phyloP scores from a whole-genome alignment of 2,113 vertebrate species.

The Xiphias gladius region DNA sequence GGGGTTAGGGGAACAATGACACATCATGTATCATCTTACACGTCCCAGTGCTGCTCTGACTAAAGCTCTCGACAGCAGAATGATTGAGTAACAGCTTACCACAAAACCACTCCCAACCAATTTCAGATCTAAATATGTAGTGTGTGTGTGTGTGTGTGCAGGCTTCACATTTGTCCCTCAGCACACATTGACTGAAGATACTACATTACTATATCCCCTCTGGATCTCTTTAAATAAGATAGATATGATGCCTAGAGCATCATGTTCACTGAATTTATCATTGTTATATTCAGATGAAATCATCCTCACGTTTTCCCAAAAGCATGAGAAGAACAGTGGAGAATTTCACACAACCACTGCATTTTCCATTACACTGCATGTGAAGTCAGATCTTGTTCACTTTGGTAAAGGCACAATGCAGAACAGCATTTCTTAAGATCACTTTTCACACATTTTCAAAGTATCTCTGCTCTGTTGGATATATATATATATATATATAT shows the following conservation, averaged over 20 bases:
- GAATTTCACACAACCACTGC: slow-evolving; percentile 44
- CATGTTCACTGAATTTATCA: slow-evolving; percentile 69
- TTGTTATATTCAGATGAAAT: slow-evolving; percentile 75
- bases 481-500: too few species aligned
- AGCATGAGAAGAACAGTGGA: slow-evolving; percentile 47
- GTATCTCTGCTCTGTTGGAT: background rate
- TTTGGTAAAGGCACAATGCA: slow-evolving; percentile 6
- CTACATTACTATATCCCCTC: slow-evolving; percentile 60
- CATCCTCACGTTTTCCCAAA: slow-evolving; percentile 59
- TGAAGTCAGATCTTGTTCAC: slow-evolving; percentile 47
- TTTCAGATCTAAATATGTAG: slow-evolving; percentile 61
- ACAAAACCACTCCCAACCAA: slow-evolving; percentile 78
- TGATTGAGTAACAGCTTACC: slow-evolving; percentile 81
- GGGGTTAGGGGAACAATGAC: slow-evolving; percentile 78
- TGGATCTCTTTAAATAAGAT: slow-evolving; percentile 71
- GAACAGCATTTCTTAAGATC: slow-evolving; percentile 1
- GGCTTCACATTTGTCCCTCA: slow-evolving; percentile 53
- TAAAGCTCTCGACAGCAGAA: slow-evolving; percentile 69
- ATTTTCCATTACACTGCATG: slow-evolving; percentile 58
- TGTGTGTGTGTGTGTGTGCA: slow-evolving; percentile 41
- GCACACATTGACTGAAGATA: slow-evolving; percentile 61
- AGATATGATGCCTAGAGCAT: slow-evolving; percentile 63
- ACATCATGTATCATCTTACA: slow-evolving; percentile 80
- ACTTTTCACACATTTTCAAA: slow-evolving; percentile 23
- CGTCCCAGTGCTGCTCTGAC: slow-evolving; percentile 61